phyloP scores from a whole-genome alignment of 2,113 vertebrate genomes.

The Thalassoma bifasciatum region DNA sequence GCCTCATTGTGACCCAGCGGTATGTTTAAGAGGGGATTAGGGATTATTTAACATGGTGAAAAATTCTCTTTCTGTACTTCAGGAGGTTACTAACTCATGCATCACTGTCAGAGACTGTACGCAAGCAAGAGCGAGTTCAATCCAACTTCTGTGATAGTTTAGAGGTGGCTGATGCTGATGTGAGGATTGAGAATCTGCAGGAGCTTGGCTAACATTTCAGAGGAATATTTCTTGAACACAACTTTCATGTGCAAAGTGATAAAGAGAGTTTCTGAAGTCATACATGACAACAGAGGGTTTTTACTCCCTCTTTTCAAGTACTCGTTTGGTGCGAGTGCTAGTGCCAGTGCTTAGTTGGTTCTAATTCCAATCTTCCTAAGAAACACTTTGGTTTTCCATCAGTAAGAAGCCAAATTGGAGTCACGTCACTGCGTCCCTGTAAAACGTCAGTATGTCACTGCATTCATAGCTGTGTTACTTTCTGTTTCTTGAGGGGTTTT shows the following conservation, averaged over 20 bases:
- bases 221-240: constrained; percentile 30
- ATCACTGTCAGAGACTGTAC: constrained; percentile 38
- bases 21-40: constrained; percentile 61
- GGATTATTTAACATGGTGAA: constrained; percentile 55
- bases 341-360: no score
- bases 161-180: constrained; percentile 20
- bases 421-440: no score
- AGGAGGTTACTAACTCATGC: constrained; percentile 49
- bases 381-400: no score
- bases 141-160: constrained; percentile 36
- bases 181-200: constrained; percentile 25
- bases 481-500: no score
- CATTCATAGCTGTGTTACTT: no score
- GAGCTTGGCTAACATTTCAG: constrained; percentile 38
- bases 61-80: constrained; percentile 37
- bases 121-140: constrained; percentile 10
- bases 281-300: constrained; percentile 51
- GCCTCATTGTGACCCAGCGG: constrained; percentile 50
- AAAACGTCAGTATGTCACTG: no score
- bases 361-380: no score
- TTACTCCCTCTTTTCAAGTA: no score
- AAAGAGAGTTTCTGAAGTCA: constrained; percentile 52
- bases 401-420: no score
- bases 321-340: no score
- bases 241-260: constrained; percentile 49